These are phyloP conservation scores for Microplitis mediator DNA, from an alignment of 1,140 invertebrate species.

Conservation along the genomic window DNA sequence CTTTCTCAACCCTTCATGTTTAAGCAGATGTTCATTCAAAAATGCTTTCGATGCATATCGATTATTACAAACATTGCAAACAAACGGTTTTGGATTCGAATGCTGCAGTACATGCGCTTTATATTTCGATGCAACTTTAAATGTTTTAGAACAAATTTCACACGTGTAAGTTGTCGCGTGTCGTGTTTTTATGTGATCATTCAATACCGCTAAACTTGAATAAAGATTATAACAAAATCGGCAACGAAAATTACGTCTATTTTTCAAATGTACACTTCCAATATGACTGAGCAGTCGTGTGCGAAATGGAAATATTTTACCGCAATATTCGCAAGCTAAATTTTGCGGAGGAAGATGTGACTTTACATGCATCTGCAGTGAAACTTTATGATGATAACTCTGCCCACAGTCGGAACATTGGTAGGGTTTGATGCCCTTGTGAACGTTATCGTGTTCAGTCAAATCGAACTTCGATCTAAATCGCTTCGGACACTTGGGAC, in stretches of 20 bases:
- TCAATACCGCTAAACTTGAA: slow-evolving; percentile 56
- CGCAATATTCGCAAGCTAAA: slow-evolving; percentile 59
- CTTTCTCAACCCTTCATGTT: slow-evolving; percentile 59
- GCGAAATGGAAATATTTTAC: slow-evolving; percentile 59
- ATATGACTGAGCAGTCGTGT: slow-evolving; percentile 58
- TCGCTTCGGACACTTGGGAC: slow-evolving; percentile 59
- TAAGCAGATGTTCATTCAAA: slow-evolving; percentile 57
- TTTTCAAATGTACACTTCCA: slow-evolving; percentile 59
- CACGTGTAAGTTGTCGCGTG: slow-evolving; percentile 58
- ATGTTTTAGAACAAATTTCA: slow-evolving; percentile 56
- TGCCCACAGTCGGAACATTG: slow-evolving; percentile 55
- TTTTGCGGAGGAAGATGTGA: slow-evolving; percentile 60
- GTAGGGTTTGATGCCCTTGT: slow-evolving; percentile 58
- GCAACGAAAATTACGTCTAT: slow-evolving; percentile 56
- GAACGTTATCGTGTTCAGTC: slow-evolving; percentile 59
- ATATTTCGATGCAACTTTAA: slow-evolving; percentile 57
- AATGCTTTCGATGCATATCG: slow-evolving; percentile 60
- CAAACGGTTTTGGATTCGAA: slow-evolving; percentile 58
- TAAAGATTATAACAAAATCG: slow-evolving; percentile 61
- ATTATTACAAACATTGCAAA: slow-evolving; percentile 57
- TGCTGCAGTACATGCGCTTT: slow-evolving; percentile 58
- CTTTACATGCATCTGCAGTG: slow-evolving; percentile 59
- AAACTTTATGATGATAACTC: slow-evolving; percentile 60
- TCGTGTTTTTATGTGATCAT: slow-evolving; percentile 58
- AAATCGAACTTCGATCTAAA: slow-evolving; percentile 60